These are phyloP conservation scores for Octomys mimax DNA, from an alignment of 2,797 vertebrate species.

Conservation along the genomic window DNA sequence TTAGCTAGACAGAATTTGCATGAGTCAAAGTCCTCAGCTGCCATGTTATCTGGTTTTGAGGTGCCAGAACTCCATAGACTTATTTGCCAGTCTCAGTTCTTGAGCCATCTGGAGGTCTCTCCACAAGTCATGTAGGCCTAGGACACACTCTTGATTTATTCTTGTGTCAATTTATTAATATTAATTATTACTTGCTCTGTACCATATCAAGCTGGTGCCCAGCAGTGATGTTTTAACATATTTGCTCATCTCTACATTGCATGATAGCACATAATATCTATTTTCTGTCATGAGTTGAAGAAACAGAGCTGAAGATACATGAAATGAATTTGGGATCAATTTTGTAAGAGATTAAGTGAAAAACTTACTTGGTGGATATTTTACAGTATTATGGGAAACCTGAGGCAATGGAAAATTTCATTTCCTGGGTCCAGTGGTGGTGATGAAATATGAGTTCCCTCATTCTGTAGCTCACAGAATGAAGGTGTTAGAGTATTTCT, in stretches of 20 bases:
- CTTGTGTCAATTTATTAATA: background rate
- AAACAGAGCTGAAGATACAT: background rate
- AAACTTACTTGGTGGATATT: background rate
- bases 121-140: background rate
- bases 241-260: background rate
- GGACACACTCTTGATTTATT: background rate
- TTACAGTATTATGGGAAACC: background rate
- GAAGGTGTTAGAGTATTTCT: background rate
- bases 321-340: background rate
- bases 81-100: background rate
- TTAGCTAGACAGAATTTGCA: background rate
- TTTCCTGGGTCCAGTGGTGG: background rate
- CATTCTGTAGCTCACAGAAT: background rate
- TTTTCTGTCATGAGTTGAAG: background rate
- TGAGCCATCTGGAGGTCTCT: background rate
- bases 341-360: background rate
- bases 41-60: background rate
- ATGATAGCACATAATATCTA: background rate
- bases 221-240: background rate
- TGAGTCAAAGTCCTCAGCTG: background rate
- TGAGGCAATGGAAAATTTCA: too few relatives aligned
- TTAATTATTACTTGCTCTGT: background rate
- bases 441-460: background rate
- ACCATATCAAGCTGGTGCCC: background rate
- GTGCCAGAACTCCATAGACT: background rate